Conservation (phyloP, 2,888 invertebrate species). For the Cerceris ruficornis region DNA sequence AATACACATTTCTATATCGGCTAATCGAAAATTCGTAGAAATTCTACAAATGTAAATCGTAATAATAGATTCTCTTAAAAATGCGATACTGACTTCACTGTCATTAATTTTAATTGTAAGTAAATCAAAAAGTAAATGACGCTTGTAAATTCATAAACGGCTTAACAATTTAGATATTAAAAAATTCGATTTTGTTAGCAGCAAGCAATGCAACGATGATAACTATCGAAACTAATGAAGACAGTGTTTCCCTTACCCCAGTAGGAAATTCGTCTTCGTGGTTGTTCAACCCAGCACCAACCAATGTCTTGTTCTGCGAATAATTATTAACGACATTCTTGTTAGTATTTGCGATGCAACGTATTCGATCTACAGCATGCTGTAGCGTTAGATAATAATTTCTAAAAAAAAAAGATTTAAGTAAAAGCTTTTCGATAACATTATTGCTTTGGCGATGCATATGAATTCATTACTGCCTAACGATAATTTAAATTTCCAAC, state of each 20-base stretch:
- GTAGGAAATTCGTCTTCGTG: constrained; percentile 77
- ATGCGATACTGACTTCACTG: too few relatives aligned
- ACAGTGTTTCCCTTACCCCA: constrained; percentile 71
- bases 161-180: not conserved
- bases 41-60: too few relatives aligned
- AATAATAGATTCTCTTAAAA: too few relatives aligned
- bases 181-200: constrained; percentile 23
- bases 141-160: not conserved
- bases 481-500: not conserved
- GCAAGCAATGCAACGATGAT: constrained; percentile 28
- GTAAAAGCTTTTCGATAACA: too few relatives aligned
- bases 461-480: not conserved
- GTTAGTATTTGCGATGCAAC: constrained; percentile 51
- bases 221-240: constrained; percentile 20
- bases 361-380: constrained; percentile 47
- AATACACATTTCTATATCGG: too few relatives aligned
- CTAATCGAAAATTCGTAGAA: too few relatives aligned
- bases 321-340: constrained; percentile 59
- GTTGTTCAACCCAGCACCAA: constrained; percentile 68
- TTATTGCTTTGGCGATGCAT: too few relatives aligned
- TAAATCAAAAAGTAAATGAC: too few relatives aligned
- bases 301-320: constrained; percentile 72
- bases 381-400: constrained; percentile 7
- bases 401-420: not conserved
- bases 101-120: too few relatives aligned